Conservation (phyloP, 2,888 invertebrate species). For the Lasius platythorax region DNA sequence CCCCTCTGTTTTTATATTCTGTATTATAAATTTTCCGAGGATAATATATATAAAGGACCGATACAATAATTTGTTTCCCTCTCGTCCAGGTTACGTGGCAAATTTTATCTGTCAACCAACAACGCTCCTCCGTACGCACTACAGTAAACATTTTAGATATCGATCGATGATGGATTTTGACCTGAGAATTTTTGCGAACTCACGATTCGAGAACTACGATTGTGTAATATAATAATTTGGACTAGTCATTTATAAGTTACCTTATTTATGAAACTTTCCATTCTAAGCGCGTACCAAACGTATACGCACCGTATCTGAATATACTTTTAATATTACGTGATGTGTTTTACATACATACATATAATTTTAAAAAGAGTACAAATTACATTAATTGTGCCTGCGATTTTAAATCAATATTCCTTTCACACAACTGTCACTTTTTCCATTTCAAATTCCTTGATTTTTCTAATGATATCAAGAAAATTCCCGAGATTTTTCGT, state of each 20-base stretch:
- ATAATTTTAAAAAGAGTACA: slow-evolving; percentile 62
- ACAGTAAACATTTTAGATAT: slow-evolving; percentile 61
- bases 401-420: slow-evolving; percentile 33
- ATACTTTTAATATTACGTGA: slow-evolving; percentile 39
- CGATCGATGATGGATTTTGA: slow-evolving; percentile 14
- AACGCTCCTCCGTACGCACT: slow-evolving; percentile 80
- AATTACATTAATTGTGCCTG: slow-evolving; percentile 67
- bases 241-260: slow-evolving; percentile 81
- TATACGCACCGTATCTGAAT: slow-evolving; percentile 15
- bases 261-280: slow-evolving; percentile 68
- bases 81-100: slow-evolving; percentile 78
- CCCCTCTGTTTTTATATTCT: background rate
- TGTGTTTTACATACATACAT: slow-evolving; percentile 16
- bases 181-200: slow-evolving; percentile 32
- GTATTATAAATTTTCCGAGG: background rate
- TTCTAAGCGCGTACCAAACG: slow-evolving; percentile 18
- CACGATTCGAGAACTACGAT: slow-evolving; percentile 43
- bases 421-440: background rate
- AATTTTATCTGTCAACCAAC: slow-evolving; percentile 80
- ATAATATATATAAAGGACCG: background rate
- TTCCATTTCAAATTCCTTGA: slow-evolving; percentile 1
- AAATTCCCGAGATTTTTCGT: background rate
- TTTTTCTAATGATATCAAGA: background rate
- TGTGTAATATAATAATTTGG: slow-evolving; percentile 73
- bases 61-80: slow-evolving; percentile 5